Base-by-base conservation (phyloP, 2,797 vertebrate genomes). In the Cyprinella venusta region DNA sequence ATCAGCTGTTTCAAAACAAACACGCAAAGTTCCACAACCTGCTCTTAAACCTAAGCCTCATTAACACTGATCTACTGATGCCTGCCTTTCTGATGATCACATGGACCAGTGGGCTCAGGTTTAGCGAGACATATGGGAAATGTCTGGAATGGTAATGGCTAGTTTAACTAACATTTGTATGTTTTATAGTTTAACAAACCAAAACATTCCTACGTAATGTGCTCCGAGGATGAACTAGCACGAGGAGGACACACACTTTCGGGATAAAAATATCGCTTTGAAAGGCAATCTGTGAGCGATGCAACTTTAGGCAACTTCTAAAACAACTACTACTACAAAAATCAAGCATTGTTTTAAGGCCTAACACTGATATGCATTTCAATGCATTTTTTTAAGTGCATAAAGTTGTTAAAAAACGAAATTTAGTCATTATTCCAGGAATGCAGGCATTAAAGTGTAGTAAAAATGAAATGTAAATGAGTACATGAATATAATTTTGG, bases 1-100 rank as follows among this genome's bases (percentile, higher is more conserved):
- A 88, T 38, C 86, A 78, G 72, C 26, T 87, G 86, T 91, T 92
- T 92, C 88, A 93, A 93, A 94, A 94, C 91, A 94, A 93, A 93
- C 93, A 91, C 19, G 50, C 88, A 89, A 89, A 90, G 85, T 93
- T 85, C 87, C 82, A 90, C 88, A 90, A 86, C 83, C 86, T 87
- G 61, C 64, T 72, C 77, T 91, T 93, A 92, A 92, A 91, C 88
- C 88, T 87, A 92, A 93, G 90, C 89, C 90, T 87, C 82, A 87
- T 90, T 91, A 92, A 91, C 79, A 84, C 45, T 36, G 63, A 81
- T 48, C 21, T 56, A 50, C 69, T 69, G 45, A 81, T 42, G 67
- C 36, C 70, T 81, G 70, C 38, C 65, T 24, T 65, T 65, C 75
- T 84, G 67, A 63, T 48, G 8, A 76, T 83, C 77, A 67, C 48